Conservation (phyloP, 1,140 invertebrate species). For the Glomeris maerens region DNA sequence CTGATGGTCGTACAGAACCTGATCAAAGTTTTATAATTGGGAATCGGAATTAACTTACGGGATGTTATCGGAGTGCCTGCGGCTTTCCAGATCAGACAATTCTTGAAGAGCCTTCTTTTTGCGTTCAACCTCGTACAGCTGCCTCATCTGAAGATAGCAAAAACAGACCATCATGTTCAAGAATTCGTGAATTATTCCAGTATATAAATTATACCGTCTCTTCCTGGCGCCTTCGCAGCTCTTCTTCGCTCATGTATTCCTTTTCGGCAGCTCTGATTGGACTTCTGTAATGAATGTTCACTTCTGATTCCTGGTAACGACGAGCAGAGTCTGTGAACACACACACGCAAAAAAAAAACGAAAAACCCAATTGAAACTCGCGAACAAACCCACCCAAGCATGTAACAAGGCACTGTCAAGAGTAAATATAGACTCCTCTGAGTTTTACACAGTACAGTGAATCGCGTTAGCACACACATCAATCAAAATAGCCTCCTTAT, state of each 20-base stretch:
- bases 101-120: constrained; percentile 76
- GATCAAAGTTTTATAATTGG: no score
- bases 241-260: constrained; percentile 46
- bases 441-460: no score
- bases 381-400: constrained; percentile 18
- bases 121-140: constrained; percentile 73
- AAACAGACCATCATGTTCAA: no score
- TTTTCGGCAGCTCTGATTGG: constrained; percentile 71
- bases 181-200: no score
- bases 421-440: no score
- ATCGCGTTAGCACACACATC: no score
- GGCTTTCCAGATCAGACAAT: constrained; percentile 75
- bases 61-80: constrained; percentile 79
- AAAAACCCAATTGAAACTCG: constrained; percentile 18
- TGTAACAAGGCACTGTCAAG: constrained; percentile 12
- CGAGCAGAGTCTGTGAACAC: constrained; percentile 54
- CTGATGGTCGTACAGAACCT: no score
- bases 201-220: no score
- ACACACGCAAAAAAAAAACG: constrained; percentile 6
- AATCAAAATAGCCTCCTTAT: no score
- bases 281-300: constrained; percentile 80
- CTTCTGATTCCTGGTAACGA: constrained; percentile 75
- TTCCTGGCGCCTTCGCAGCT: constrained; percentile 65
- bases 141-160: constrained; percentile 50
- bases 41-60: no score